Conservation (phyloP, 2,113 vertebrate genomes). For the Ariopsis seemanni region DNA sequence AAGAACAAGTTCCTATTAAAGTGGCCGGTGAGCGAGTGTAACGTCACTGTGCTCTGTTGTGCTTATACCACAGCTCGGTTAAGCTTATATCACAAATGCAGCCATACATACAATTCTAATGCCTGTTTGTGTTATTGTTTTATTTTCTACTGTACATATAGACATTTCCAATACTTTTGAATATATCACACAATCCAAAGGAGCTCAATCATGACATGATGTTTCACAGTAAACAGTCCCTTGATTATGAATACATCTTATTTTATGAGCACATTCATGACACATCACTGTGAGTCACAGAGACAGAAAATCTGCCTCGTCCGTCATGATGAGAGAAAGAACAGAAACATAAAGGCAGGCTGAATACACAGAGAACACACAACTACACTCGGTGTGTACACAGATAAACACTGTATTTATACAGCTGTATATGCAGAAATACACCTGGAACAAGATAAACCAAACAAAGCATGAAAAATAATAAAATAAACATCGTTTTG, state of each 20-base stretch:
- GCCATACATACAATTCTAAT: neutral
- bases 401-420: constrained; percentile 33
- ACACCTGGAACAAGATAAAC: constrained; percentile 31
- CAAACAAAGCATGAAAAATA: constrained; percentile 20
- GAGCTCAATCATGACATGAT: neutral
- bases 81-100: neutral
- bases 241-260: neutral
- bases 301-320: constrained; percentile 5
- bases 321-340: constrained; percentile 12
- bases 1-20: no score
- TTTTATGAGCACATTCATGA: no score
- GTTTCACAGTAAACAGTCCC: constrained; percentile 19
- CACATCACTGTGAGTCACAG: neutral
- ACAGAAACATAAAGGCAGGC: constrained; percentile 2
- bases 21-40: neutral
- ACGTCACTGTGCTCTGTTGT: neutral
- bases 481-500: constrained; percentile 2
- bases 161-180: neutral
- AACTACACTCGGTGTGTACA: constrained; percentile 3
- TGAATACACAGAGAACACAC: neutral
- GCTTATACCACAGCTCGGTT: neutral
- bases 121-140: constrained; percentile 6
- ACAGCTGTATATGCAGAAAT: constrained; percentile 51
- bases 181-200: neutral
- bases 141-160: neutral